Conservation (phyloP, 2,888 invertebrate genomes). For the Hololepta plana region DNA sequence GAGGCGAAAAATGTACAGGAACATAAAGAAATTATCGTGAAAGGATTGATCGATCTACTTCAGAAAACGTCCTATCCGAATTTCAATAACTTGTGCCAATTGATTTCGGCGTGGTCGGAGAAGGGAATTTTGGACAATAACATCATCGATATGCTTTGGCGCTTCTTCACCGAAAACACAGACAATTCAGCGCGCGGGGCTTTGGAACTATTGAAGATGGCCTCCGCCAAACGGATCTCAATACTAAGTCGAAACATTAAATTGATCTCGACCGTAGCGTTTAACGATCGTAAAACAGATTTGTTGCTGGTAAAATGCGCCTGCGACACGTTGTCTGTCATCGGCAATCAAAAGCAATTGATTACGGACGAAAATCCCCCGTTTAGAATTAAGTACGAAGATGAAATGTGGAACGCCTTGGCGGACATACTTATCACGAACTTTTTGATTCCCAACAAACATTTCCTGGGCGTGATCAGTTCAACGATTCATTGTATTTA, state of each 20-base stretch:
- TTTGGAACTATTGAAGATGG: conserved; percentile 62
- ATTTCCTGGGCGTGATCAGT: conserved; percentile 37
- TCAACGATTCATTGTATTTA: conserved; percentile 42
- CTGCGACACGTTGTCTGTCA: conserved; percentile 36
- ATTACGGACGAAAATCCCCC: conserved; percentile 19
- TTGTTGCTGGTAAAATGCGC: conserved; percentile 36
- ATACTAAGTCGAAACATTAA: conserved; percentile 45
- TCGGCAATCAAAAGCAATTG: conserved; percentile 23
- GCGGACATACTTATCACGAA: conserved; percentile 27
- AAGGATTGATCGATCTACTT: conserved; percentile 37
- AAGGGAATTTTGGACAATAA: conserved; percentile 35
- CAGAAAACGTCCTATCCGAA: conserved; percentile 37
- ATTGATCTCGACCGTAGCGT: conserved; percentile 52
- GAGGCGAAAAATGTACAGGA: conserved; percentile 29
- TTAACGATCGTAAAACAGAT: conserved; percentile 33
- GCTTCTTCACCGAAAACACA: conserved; percentile 47
- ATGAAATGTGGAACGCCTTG: conserved; percentile 37
- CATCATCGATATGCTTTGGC: conserved; percentile 60
- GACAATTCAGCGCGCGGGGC: conserved; percentile 56
- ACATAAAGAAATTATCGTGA: conserved; percentile 35
- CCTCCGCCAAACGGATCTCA: conserved; percentile 27
- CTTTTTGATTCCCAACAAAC: conserved; percentile 27
- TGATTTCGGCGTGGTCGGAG: conserved; percentile 42
- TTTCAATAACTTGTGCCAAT: conserved; percentile 38
- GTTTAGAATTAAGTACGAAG: conserved; percentile 24